A percentile compares a stretch with the other conserved stretches of the same genome.
phyloP scores from a whole-genome alignment of 2,888 invertebrate species.

The Apoderus coryli region DNA sequence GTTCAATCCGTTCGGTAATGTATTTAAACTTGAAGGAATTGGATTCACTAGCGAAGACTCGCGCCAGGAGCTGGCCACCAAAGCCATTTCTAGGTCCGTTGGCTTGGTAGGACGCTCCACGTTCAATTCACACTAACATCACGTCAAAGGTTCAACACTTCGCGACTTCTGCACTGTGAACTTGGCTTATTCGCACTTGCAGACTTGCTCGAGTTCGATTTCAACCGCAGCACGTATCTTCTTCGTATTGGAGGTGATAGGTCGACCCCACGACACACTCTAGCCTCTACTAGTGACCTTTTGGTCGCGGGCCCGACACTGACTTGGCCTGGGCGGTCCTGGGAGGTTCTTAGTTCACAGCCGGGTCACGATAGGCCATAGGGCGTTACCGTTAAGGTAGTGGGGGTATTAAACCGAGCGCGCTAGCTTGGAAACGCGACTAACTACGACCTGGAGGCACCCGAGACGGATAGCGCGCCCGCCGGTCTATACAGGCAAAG shows the following conservation, averaged over 20 bases:
- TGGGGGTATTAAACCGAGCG: constrained; percentile 18
- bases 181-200: constrained; percentile 19
- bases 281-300: constrained; percentile 38
- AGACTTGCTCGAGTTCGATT: constrained; percentile 20
- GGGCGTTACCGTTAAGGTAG: constrained; percentile 27
- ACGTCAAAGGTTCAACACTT: constrained; percentile 18
- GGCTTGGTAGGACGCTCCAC: too few relatives aligned
- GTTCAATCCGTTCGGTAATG: constrained; percentile 37
- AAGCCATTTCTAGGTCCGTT: too few relatives aligned
- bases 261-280: constrained; percentile 36
- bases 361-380: constrained; percentile 35
- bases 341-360: constrained; percentile 35
- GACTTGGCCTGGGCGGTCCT: constrained; percentile 35
- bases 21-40: too few relatives aligned
- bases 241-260: constrained; percentile 33
- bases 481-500: constrained; percentile 9
- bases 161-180: constrained; percentile 13
- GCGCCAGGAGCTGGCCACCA: constrained; percentile 48
- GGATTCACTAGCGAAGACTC: constrained; percentile 41
- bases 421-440: constrained; percentile 15
- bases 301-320: constrained; percentile 35
- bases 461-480: constrained; percentile 11
- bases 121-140: too few relatives aligned
- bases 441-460: constrained; percentile 15
- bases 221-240: too few relatives aligned